These are phyloP conservation scores for Wiebesia pumilae DNA, from an alignment of 1,140 invertebrate genomes.

Conservation along the genomic window DNA sequence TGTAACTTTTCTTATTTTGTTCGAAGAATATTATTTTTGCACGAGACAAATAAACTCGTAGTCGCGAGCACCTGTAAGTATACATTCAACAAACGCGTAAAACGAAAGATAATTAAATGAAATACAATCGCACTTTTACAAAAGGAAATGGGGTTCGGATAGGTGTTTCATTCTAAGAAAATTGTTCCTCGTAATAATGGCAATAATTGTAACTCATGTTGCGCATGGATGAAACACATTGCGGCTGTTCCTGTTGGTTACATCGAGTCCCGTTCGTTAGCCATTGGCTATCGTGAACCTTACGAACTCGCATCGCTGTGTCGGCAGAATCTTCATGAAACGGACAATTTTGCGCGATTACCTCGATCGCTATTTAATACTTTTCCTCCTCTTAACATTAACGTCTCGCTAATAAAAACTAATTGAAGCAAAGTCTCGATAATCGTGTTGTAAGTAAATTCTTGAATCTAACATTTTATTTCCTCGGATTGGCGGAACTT, in stretches of 20 bases:
- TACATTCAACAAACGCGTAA: neutral
- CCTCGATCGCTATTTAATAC: neutral
- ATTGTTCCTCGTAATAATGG: constrained; percentile 50
- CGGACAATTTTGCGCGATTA: neutral
- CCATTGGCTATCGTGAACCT: neutral
- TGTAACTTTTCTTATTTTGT: too few relatives aligned
- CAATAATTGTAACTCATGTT: constrained; percentile 57
- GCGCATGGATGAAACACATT: constrained; percentile 53
- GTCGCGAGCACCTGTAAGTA: too few relatives aligned
- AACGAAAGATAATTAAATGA: neutral
- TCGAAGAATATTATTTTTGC: too few relatives aligned
- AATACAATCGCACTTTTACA: neutral
- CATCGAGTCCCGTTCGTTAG: constrained; percentile 57
- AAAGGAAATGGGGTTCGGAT: neutral
- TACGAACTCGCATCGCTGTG: neutral
- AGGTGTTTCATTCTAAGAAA: neutral
- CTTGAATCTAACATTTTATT: too few relatives aligned
- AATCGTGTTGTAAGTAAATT: too few relatives aligned
- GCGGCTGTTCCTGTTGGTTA: constrained; percentile 52
- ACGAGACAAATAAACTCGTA: too few relatives aligned
- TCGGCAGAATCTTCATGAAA: neutral
- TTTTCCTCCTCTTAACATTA: neutral
- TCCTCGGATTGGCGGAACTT: too few relatives aligned
- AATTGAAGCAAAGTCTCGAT: too few relatives aligned
- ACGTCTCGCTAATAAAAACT: too few relatives aligned